A percentile compares a stretch with the other conserved stretches of the same genome.
Conservation (phyloP, 2,797 vertebrate genomes). For the Sardinella longiceps region DNA sequence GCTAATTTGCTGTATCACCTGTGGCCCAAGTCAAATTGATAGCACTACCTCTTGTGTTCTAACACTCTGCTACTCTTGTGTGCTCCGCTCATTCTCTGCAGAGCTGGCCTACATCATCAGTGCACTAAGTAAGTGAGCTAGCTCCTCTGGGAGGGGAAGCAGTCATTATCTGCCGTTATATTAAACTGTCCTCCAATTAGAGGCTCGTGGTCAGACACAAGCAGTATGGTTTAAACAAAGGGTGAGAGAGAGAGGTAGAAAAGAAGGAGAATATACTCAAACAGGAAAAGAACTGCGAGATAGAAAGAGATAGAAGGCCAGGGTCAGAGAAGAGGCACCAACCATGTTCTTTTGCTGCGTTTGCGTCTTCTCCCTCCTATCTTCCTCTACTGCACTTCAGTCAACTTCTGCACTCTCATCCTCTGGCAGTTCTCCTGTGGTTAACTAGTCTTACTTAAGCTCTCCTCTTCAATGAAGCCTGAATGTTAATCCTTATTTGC, state of each 20-base stretch:
- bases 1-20: background rate
- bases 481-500: no score
- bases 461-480: no score
- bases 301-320: background rate
- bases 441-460: no score
- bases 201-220: background rate
- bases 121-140: conserved; percentile 62
- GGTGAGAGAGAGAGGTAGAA: background rate
- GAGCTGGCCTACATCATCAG: conserved; percentile 74
- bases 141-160: conserved; percentile 60
- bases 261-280: background rate
- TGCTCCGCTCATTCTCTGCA: conserved; percentile 54
- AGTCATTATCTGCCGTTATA: conserved; percentile 70
- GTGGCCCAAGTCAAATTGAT: background rate
- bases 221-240: background rate
- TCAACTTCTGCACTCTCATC: no score
- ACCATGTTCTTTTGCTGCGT: no score
- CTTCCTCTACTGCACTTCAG: no score
- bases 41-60: background rate
- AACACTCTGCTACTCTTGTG: background rate
- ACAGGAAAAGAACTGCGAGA: background rate
- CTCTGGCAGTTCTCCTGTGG: no score
- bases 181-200: conserved; percentile 59
- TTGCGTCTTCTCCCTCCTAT: no score
- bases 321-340: no score